Conservation (phyloP, 2,797 vertebrate species). For the Pipistrellus nathusii region DNA sequence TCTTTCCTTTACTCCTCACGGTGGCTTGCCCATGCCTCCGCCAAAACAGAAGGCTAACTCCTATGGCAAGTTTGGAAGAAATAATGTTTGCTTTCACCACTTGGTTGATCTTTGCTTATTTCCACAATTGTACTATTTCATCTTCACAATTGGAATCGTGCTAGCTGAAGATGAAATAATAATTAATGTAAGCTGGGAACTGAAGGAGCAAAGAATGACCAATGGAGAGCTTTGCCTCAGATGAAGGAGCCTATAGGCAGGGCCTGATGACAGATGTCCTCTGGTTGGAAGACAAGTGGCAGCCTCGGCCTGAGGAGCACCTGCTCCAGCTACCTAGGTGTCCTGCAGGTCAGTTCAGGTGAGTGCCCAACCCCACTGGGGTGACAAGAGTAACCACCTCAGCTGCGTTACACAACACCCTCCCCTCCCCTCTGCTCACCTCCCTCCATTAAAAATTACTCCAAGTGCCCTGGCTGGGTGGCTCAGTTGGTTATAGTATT, state of each 20-base stretch:
- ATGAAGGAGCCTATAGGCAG: not conserved
- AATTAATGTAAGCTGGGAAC: not conserved
- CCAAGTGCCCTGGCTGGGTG: not conserved
- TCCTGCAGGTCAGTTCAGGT: not conserved
- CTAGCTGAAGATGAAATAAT: not conserved
- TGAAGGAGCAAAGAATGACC: not conserved
- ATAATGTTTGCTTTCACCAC: not conserved
- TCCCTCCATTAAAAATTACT: not conserved
- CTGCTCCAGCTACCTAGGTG: not conserved
- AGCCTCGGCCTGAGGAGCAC: not conserved
- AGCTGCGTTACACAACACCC: slow-evolving; percentile 33
- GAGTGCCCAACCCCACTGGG: not conserved
- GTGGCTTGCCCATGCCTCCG: not conserved
- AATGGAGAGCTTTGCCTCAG: not conserved
- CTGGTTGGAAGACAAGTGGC: not conserved
- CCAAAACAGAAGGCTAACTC: slow-evolving; percentile 30
- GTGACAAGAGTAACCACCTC: slow-evolving; percentile 45
- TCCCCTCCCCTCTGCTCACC: not conserved
- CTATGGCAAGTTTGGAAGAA: not conserved
- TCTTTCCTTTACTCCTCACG: not conserved
- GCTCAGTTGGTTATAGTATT: not conserved
- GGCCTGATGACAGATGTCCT: not conserved
- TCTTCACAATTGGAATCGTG: no score
- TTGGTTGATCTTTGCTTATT: slow-evolving; percentile 18
- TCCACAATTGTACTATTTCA: not conserved